Evolutionary conservation across 2,113 vertebrate species (phyloP), one percentile per base, ranked within the genome.

Genomic region (Beaufortia kweichowensis): DNA sequence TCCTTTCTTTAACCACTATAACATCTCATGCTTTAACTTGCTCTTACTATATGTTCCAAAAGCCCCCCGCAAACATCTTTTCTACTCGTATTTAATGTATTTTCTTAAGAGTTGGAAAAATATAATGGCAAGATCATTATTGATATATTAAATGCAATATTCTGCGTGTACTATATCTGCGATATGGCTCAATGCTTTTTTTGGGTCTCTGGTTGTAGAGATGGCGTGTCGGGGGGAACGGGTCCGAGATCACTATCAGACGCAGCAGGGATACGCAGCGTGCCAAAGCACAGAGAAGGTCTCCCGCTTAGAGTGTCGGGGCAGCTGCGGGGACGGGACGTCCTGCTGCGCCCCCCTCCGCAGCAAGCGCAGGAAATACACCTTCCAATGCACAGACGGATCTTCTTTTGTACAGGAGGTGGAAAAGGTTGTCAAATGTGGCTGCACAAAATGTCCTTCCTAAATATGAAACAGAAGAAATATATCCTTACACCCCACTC

Each of bases 211-310:
- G 66, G 15, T 72, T 23, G 17, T 86, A 99, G 97, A 99, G 95
- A 91, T 98, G 91, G 96, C 95, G 86, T 99, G 97, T 89, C 91
- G 94, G 94, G 97, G 96, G 81, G 96, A 99, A 94, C 94, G 97
- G 89, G 80, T 98, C 92, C 85, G 97, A 94, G 95, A 96, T 94
- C 94, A 96, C 91, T 96, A 95, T 93, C 97, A 97, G 91, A 96
- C 95, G 90, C 97, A 99, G 92, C 97, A 96, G 90, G 97, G 97
- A 82, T 99, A 99, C 23, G 94, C 97, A 75, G 97, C 97, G 81
- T 99, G 97, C 92, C 96, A 98, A 88, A 98, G 96, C 78, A 95
- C 96, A 91, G 95, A 98, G 93, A 99, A 99, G 92, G 94, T 99
- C 84, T 97, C 96, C 33, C 94, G 97, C 84, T 76, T 99, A 95